phyloP scores from a whole-genome alignment of 2,888 invertebrate species.

The Troides helena region DNA sequence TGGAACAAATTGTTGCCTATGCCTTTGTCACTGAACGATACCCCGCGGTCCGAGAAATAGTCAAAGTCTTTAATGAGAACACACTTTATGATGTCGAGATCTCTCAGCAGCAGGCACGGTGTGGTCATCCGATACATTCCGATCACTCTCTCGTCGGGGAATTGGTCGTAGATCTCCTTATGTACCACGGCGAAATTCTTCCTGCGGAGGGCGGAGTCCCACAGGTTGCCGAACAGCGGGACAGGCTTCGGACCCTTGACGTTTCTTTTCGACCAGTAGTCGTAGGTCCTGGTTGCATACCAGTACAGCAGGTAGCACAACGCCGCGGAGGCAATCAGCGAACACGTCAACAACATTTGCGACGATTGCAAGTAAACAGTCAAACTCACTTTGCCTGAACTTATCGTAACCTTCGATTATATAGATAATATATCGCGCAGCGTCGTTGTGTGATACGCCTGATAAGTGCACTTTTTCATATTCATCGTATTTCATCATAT shows the following conservation, averaged over 20 bases:
- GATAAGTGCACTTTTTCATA: too few relatives aligned
- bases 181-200: slow-evolving; percentile 39
- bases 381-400: too few relatives aligned
- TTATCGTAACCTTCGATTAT: too few relatives aligned
- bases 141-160: slow-evolving; percentile 52
- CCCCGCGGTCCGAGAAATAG: slow-evolving; percentile 48
- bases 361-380: too few relatives aligned
- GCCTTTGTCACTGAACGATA: slow-evolving; percentile 48
- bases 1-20: slow-evolving; percentile 53
- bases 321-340: background rate
- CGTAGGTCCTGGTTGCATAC: slow-evolving; percentile 35
- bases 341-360: background rate
- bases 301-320: background rate
- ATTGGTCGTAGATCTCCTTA: slow-evolving; percentile 46
- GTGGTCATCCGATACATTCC: slow-evolving; percentile 53
- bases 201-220: slow-evolving; percentile 40
- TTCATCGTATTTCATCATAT: too few relatives aligned
- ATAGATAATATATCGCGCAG: too few relatives aligned
- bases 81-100: slow-evolving; percentile 53
- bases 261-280: slow-evolving; percentile 51
- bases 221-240: slow-evolving; percentile 49
- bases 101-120: slow-evolving; percentile 49
- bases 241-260: slow-evolving; percentile 45
- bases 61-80: slow-evolving; percentile 58
- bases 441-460: too few relatives aligned